Base-by-base conservation (phyloP, 2,113 vertebrate species). In the Neodon shergylaensis region DNA sequence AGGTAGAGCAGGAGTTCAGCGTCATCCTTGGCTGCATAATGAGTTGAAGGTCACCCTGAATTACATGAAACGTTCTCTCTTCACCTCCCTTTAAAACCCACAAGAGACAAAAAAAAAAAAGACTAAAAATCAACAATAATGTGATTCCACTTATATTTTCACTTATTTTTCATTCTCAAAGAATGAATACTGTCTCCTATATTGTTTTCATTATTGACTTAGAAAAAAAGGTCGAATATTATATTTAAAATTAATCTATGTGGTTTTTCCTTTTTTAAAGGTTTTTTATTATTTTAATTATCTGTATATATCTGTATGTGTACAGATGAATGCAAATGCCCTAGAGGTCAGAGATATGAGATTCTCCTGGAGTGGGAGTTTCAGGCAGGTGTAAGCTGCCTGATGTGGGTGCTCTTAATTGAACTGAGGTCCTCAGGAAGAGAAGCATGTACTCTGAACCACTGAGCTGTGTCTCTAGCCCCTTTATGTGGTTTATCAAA, bases 161-260 rank as follows among this genome's bases (percentile, higher is more conserved):
- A 61, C 36, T 92, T 94, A 92, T 78, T 54, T 85, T 47, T 92
- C 68, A 82, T 92, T 39, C 76, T 94, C 49, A 91, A 36, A 79
- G 66, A 33, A 33, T 52, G 68, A 77, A 63, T 73, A 28, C 88
- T 74, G 3, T 36, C 22, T 93, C 39, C 42, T 78, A 5, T 86
- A 54, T 95, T 94, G 58, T 83, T 92, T 58, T 31, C 85, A 31
- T 49, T 91, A 31, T 78, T 97, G 58, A 65, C 91, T 92, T 65
- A 65, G 79, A 78, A 61, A 78, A 78, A 92, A 84, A 72, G 39
- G 33, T 88, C 39, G 70, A 42, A 79, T 78, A 12, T 79, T 78
- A 21, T 78, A 78, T 36, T 52, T 79, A 79, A 17, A 54, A 36
- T 81, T 54, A 52, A 81, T 79, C 1, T 91, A 4, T 94, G 1